These are phyloP conservation scores for Hetaerina americana DNA, from an alignment of 1,140 invertebrate genomes.

Conservation along the genomic window DNA sequence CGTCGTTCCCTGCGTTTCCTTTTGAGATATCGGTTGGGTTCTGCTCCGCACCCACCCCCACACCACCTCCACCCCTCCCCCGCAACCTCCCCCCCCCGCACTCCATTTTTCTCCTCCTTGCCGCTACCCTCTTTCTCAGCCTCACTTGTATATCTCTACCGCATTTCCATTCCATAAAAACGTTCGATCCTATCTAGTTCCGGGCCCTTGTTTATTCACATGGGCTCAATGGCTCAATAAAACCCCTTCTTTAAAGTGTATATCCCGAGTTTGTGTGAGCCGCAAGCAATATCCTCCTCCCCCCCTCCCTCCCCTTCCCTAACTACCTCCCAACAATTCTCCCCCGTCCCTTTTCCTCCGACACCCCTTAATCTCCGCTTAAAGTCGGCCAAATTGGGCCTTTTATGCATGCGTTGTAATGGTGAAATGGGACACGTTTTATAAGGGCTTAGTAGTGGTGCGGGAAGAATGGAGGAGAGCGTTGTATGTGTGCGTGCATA, in stretches of 20 bases:
- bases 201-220: background rate
- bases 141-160: no score
- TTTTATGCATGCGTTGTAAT: background rate
- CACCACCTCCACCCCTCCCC: background rate
- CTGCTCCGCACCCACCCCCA: background rate
- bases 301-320: background rate
- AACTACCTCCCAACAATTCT: no score
- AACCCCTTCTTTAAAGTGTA: background rate
- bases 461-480: background rate
- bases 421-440: background rate
- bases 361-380: background rate
- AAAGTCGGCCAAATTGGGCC: background rate
- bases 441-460: background rate
- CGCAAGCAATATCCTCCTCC: no score
- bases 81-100: background rate
- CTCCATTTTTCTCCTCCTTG: no score
- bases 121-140: no score
- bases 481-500: no score
- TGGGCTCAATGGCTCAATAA: background rate
- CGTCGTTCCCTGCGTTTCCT: background rate
- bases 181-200: background rate
- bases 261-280: background rate
- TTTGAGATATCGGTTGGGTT: background rate
- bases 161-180: background rate
- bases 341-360: background rate